Conservation (phyloP, 2,113 vertebrate genomes). For the Phylloscopus whistleri region DNA sequence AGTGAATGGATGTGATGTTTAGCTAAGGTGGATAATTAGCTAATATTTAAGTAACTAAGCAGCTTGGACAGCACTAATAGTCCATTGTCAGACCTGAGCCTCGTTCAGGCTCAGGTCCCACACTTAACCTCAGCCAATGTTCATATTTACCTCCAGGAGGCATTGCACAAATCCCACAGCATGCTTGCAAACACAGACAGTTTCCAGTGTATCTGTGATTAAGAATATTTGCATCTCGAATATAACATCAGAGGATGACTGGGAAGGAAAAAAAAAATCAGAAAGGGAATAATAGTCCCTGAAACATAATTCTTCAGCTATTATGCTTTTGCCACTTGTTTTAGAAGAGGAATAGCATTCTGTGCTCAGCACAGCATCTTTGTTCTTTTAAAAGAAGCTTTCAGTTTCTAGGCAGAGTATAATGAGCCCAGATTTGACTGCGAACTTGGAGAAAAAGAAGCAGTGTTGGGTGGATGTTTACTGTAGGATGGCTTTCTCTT, state of each 20-base stretch:
- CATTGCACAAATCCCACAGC: accelerated
- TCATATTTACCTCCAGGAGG: background rate
- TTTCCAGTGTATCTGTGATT: background rate
- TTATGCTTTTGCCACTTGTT: background rate
- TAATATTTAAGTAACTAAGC: background rate
- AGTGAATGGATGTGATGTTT: background rate
- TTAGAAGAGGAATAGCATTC: background rate
- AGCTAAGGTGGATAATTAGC: background rate
- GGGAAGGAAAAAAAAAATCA: background rate
- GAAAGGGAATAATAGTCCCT: background rate
- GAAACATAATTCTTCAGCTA: background rate
- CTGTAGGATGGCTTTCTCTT: background rate
- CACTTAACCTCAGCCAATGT: background rate
- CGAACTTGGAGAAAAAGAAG: background rate
- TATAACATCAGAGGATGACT: background rate
- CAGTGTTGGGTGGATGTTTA: background rate
- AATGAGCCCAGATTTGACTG: background rate
- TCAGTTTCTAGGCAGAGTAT: background rate
- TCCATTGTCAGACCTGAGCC: background rate
- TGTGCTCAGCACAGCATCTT: background rate
- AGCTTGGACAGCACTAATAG: background rate
- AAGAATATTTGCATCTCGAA: background rate
- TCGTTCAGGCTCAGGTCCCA: background rate
- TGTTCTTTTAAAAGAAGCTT: background rate
- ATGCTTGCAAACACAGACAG: accelerated